Percentiles rank a stretch among this genome's conserved stretches.
Conservation (phyloP, 30 jellyfish, hydroid and myxozoan genomes). For the Aurelia aurita complex sp. Pacific region DNA sequence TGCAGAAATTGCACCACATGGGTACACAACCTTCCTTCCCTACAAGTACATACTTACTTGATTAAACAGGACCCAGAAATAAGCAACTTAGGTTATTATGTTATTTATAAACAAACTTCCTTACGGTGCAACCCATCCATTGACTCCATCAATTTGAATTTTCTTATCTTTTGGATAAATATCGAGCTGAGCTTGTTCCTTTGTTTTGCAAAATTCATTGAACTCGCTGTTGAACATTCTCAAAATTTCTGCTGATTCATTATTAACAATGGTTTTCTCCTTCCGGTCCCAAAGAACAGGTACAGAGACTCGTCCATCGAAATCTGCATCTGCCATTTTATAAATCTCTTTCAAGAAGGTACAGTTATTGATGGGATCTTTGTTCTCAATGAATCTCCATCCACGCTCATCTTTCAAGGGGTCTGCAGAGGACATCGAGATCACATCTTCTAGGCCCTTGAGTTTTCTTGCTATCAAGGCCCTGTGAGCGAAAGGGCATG, state of each 20-base stretch:
- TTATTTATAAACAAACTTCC: not conserved
- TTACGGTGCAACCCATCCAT: constrained; percentile 79
- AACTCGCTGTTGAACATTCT: constrained; percentile 83
- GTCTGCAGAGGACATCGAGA: constrained; percentile 68
- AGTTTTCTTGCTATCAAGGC: constrained; percentile 44
- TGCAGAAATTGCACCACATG: no score
- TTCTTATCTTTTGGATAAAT: constrained; percentile 72
- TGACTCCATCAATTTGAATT: constrained; percentile 76
- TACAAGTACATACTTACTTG: no score
- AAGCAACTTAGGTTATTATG: no score
- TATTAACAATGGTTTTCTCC: constrained; percentile 75
- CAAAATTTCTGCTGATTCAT: constrained; percentile 85
- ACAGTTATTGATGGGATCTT: constrained; percentile 73
- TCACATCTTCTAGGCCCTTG: constrained; percentile 86
- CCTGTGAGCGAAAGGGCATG: constrained; percentile 94
- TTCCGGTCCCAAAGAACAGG: constrained; percentile 92
- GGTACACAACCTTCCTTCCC: no score
- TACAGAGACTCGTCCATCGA: constrained; percentile 80
- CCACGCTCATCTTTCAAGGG: constrained; percentile 66
- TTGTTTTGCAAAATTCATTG: constrained; percentile 71
- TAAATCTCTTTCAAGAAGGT: constrained; percentile 63
- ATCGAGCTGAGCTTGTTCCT: constrained; percentile 70
- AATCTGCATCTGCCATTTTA: constrained; percentile 81
- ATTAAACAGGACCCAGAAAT: no score
- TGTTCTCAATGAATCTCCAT: constrained; percentile 76